These are phyloP conservation scores for Acutogordius australiensis DNA, from an alignment of 2,888 invertebrate genomes.

Conservation along the genomic window DNA sequence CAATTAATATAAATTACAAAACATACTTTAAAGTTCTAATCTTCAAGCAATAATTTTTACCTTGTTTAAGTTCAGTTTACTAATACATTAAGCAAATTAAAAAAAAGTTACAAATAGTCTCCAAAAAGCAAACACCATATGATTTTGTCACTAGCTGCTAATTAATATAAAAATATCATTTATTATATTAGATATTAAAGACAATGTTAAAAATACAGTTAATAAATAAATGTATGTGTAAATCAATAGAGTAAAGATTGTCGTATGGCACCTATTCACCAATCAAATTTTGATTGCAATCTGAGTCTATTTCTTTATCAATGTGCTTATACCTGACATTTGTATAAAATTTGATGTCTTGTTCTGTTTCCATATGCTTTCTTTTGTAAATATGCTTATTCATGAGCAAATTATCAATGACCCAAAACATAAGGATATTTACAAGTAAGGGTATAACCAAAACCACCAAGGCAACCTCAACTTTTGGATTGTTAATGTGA, in stretches of 20 bases:
- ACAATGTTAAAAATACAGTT: not conserved
- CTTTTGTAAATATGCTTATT: not conserved
- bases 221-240: no score
- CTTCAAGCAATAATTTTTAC: no score
- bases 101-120: no score
- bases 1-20: no score
- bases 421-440: slow-evolving; percentile 1
- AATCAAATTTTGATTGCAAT: not conserved
- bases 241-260: no score
- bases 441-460: slow-evolving; percentile 7
- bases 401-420: slow-evolving; percentile 6
- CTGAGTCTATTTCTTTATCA: not conserved
- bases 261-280: not conserved
- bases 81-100: no score
- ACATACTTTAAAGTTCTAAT: no score
- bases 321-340: slow-evolving; percentile 1
- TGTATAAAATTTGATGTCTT: not conserved
- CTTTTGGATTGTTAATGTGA: slow-evolving; percentile 1
- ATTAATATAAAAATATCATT: not conserved
- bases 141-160: no score
- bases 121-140: no score
- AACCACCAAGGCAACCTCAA: not conserved
- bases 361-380: not conserved
- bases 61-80: no score
- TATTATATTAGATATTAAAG: not conserved